These are phyloP conservation scores for Chamaea fasciata DNA, from an alignment of 2,113 vertebrate species.

Conservation along the genomic window DNA sequence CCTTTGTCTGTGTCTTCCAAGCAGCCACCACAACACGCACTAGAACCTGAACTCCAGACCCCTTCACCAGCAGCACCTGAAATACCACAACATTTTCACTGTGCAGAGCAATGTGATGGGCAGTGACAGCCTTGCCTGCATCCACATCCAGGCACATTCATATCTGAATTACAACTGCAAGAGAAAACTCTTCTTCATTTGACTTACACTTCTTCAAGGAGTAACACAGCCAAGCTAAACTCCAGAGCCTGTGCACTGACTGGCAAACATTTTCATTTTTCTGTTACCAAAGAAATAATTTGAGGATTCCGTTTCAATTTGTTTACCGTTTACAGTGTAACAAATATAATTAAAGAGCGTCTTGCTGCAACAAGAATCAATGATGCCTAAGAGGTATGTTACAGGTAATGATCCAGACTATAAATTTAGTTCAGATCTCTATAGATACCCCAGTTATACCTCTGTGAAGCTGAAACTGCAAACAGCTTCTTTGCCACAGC, in stretches of 20 bases:
- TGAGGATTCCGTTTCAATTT: not conserved
- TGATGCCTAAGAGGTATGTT: not conserved
- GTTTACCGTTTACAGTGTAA: not conserved
- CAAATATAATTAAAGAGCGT: not conserved
- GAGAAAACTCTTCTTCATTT: not conserved
- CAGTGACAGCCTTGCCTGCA: not conserved
- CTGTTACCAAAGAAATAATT: not conserved
- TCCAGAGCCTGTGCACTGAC: not conserved
- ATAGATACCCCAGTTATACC: not conserved
- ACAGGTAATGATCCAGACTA: not conserved
- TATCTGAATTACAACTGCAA: not conserved
- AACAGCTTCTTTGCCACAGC: not conserved
- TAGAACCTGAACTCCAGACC: not conserved
- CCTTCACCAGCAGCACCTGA: not conserved
- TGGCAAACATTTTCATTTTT: not conserved
- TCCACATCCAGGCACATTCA: not conserved
- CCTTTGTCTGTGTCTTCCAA: not conserved
- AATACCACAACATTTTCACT: not conserved
- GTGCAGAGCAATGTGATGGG: not conserved
- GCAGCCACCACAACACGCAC: not conserved
- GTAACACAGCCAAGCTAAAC: not conserved
- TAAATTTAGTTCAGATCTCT: not conserved
- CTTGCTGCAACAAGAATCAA: not conserved
- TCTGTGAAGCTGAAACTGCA: not conserved
- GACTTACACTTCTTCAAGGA: not conserved